Conservation (phyloP, 2,113 vertebrate species). For the Mirounga angustirostris region DNA sequence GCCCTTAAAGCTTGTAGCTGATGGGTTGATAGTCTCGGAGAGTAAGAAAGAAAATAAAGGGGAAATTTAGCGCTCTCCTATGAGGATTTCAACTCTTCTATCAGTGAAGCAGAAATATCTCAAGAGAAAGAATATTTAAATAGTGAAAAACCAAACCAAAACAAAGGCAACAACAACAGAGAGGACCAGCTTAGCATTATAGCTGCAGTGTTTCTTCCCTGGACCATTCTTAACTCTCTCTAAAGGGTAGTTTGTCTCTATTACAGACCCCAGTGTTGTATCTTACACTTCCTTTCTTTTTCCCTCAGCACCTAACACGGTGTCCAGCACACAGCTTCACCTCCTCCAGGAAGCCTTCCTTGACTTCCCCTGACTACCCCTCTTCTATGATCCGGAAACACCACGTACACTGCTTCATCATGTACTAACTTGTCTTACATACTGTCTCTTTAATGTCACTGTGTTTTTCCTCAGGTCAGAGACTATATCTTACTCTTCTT, state of each 20-base stretch:
- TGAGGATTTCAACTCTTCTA: conserved; percentile 30
- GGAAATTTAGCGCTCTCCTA: background rate
- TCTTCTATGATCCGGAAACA: background rate
- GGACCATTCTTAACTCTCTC: background rate
- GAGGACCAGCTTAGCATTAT: background rate
- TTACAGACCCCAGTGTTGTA: background rate
- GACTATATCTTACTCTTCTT: background rate
- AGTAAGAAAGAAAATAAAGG: background rate
- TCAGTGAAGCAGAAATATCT: background rate
- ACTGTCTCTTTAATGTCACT: background rate
- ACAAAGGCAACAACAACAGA: background rate
- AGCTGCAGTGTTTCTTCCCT: background rate
- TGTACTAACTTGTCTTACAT: background rate
- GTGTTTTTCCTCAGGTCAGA: background rate
- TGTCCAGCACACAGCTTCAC: background rate
- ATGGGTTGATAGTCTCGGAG: conserved; percentile 1
- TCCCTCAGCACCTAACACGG: background rate
- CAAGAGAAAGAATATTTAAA: conserved; percentile 17
- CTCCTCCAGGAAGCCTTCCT: conserved; percentile 29
- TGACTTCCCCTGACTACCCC: background rate
- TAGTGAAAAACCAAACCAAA: background rate
- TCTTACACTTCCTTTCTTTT: background rate
- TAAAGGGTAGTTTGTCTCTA: background rate
- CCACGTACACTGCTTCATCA: background rate
- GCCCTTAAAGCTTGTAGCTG: conserved; percentile 24